These are phyloP conservation scores for Muraenolepis orangiensis DNA, from an alignment of 2,797 vertebrate genomes.

Conservation along the genomic window DNA sequence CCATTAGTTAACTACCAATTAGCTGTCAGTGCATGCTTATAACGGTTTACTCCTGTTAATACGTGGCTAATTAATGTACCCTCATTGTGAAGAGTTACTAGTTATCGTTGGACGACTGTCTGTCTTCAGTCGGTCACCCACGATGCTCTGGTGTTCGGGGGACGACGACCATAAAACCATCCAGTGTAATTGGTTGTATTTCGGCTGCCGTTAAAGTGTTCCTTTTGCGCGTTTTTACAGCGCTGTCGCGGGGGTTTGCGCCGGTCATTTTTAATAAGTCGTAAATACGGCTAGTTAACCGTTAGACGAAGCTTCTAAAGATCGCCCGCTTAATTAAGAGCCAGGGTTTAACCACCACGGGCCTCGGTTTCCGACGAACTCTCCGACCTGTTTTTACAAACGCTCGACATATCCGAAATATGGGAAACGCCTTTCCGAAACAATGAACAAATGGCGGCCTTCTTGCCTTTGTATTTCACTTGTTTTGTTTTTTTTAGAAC, in stretches of 20 bases:
- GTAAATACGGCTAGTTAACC: constrained; percentile 14
- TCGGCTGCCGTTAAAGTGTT: background rate
- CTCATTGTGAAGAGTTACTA: no score
- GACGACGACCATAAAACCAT: no score
- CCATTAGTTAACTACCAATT: no score
- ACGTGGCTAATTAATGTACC: no score
- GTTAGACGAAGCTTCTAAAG: constrained; percentile 2
- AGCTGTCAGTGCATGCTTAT: no score
- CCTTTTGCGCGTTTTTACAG: background rate
- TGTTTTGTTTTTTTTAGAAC: no score
- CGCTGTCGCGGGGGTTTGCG: background rate
- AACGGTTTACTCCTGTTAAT: no score
- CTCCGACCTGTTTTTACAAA: background rate
- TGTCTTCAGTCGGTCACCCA: no score
- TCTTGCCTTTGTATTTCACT: background rate
- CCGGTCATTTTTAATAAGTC: background rate
- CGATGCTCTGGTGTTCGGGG: no score
- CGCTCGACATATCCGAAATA: background rate
- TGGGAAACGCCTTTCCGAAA: constrained; percentile 31
- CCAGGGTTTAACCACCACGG: background rate
- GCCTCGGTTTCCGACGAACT: background rate
- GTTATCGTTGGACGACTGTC: no score
- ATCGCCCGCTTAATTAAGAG: constrained; percentile 14
- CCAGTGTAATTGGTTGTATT: background rate
- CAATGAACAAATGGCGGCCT: constrained; percentile 7